These are phyloP conservation scores for Podarcis muralis DNA, from an alignment of 2,113 vertebrate genomes.

Conservation along the genomic window DNA sequence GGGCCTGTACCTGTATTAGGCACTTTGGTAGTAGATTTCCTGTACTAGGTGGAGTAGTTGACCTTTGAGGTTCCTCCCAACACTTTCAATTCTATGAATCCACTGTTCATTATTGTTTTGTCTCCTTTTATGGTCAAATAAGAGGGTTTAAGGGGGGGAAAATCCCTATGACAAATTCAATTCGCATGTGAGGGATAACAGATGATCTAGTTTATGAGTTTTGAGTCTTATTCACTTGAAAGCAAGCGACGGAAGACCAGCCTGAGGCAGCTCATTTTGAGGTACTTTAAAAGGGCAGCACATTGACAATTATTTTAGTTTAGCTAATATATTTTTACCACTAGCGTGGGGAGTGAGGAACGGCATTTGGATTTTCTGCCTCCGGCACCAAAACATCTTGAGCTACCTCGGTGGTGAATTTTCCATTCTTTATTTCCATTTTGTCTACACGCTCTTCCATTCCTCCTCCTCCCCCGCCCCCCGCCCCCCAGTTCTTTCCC, in stretches of 20 bases:
- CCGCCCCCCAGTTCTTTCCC: background rate
- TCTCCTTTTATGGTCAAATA: background rate
- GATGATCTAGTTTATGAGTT: background rate
- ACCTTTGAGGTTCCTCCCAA: no score
- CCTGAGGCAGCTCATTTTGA: background rate
- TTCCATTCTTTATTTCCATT: background rate
- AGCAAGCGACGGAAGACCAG: background rate
- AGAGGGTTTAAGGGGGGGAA: accelerated
- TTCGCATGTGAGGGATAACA: background rate
- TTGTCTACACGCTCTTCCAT: background rate
- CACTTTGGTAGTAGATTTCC: no score
- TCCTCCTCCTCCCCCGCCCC: no score
- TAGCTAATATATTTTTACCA: background rate
- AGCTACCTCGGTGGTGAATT: background rate
- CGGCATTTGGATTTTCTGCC: background rate
- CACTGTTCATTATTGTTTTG: background rate
- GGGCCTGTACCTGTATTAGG: no score
- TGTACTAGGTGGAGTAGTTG: no score
- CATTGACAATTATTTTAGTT: background rate
- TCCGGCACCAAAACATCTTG: background rate
- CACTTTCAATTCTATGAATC: background rate
- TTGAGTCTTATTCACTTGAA: background rate
- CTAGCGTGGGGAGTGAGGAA: background rate
- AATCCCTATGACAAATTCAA: background rate
- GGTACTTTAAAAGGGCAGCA: background rate